Base-by-base conservation (phyloP, 2,888 invertebrate genomes). In the Achlya flavicornis region DNA sequence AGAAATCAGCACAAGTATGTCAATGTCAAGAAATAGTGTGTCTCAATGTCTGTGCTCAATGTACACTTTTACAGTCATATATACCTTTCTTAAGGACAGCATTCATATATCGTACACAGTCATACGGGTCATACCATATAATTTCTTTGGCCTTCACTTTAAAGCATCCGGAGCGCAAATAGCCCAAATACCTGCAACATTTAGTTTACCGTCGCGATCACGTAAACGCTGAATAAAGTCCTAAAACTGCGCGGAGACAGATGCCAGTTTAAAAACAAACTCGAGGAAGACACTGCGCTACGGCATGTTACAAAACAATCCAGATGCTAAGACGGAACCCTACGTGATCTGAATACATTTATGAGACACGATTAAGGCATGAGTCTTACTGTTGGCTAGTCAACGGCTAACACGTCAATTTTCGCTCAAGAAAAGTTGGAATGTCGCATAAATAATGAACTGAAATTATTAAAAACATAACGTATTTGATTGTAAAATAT, bases 291-390 rank as follows among this genome's bases (percentile, higher is more conserved):
- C 74, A 73, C 78, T 86, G 85, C 86, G 19, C 41, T 60, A 6
- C 41, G 60, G 80, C 83, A 83, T 87, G 90, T 87, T 88, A 79
- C 89, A 83, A 88, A 91, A 90, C 91, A 90, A 89, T 87, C 90
- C 91, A 90, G 90, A 91, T 90, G 90, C 80, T 89, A 90, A 90
- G 91, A 90, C 87, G 84, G 83, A 78, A 75, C 64, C 64, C 76
- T 73, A 91, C 92, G 92, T 92, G 92, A 83, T 74, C 75, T 19
- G 90, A 87, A 88, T 90, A 68, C 67, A 57, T n/a, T n/a, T 62
- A 53, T 53, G 67, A 74, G 71, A 69, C 62, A 35, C 62, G 67
- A 60, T 61, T 63, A 53, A 53, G 53, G 16, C 53, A 53, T 53
- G n/a, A n/a, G 46, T n/a, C 19, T 53, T 10, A 53, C 53, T n/a